Percentiles rank a stretch among this genome's conserved stretches.
phyloP scores from a whole-genome alignment of 2,888 invertebrate genomes.

The Tetropium fuscum region DNA sequence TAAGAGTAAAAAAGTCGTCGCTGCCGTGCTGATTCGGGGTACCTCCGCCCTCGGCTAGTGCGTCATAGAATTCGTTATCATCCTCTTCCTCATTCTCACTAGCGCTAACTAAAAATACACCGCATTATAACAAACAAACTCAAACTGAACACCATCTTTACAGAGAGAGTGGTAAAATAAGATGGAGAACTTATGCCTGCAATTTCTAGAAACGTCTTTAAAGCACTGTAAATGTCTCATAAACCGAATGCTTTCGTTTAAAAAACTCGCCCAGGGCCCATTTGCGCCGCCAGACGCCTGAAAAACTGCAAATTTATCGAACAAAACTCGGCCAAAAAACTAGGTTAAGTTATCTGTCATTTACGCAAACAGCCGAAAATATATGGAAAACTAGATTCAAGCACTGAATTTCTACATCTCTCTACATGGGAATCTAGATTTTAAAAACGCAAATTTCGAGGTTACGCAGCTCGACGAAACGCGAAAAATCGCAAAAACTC shows the following conservation, averaged over 20 bases:
- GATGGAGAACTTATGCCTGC: too few species aligned
- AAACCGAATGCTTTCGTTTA: too few species aligned
- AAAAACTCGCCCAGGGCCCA: too few species aligned
- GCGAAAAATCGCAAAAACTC: conserved; percentile 18
- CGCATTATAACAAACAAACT: background rate
- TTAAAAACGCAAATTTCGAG: conserved; percentile 8
- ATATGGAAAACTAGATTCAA: conserved; percentile 7
- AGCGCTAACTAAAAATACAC: conserved; percentile 64
- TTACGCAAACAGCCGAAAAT: conserved; percentile 3
- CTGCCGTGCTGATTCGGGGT: conserved; percentile 63
- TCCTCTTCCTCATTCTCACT: conserved; percentile 79
- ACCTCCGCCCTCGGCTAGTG: conserved; percentile 62
- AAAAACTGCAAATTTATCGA: too few species aligned
- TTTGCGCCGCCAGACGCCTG: too few species aligned
- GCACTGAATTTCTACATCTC: background rate
- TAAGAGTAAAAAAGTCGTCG: conserved; percentile 72
- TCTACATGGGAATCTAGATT: background rate
- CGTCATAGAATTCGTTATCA: conserved; percentile 82
- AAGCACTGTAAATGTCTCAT: too few species aligned
- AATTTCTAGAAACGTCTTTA: too few species aligned
- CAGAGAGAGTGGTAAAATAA: too few species aligned
- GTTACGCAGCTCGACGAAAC: conserved; percentile 16
- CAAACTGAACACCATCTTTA: background rate
- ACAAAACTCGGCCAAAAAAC: too few species aligned
- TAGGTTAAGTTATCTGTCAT: conserved; percentile 43